These are phyloP conservation scores for Archocentrus centrarchus DNA, from an alignment of 2,113 vertebrate genomes.

Conservation along the genomic window DNA sequence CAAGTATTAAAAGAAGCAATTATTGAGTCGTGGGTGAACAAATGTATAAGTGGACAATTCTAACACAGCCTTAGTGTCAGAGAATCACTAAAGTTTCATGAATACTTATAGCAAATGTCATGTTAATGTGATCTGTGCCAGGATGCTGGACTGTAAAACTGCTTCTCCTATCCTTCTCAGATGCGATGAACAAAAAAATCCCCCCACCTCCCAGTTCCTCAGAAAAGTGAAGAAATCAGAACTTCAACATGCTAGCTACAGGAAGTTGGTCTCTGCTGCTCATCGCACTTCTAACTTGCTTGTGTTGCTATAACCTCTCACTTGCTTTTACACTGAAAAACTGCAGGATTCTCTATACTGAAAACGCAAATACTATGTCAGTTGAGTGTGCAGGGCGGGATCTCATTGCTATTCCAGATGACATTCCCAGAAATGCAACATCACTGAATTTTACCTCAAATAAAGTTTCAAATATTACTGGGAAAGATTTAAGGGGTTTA, in stretches of 20 bases:
- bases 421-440: constrained; percentile 21
- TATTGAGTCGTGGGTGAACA: too few species aligned
- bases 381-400: not conserved
- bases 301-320: constrained; percentile 2
- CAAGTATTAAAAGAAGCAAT: too few species aligned
- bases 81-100: too few species aligned
- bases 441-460: not conserved
- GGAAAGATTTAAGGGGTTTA: not conserved
- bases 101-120: too few species aligned
- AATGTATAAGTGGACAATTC: too few species aligned
- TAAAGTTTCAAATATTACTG: not conserved
- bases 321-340: constrained; percentile 32
- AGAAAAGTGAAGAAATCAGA: not conserved
- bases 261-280: not conserved
- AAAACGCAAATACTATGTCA: not conserved
- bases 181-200: not conserved
- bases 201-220: not conserved
- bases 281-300: constrained; percentile 1
- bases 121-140: too few species aligned
- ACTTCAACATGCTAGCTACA: not conserved
- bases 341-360: constrained; percentile 2
- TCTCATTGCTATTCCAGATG: constrained; percentile 7
- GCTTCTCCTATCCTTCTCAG: not conserved
- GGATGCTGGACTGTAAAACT: rapidly evolving
- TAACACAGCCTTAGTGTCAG: too few species aligned